Evolutionary conservation across 2,113 vertebrate genomes (phyloP).

Genomic region (Microtus pennsylvanicus): DNA sequence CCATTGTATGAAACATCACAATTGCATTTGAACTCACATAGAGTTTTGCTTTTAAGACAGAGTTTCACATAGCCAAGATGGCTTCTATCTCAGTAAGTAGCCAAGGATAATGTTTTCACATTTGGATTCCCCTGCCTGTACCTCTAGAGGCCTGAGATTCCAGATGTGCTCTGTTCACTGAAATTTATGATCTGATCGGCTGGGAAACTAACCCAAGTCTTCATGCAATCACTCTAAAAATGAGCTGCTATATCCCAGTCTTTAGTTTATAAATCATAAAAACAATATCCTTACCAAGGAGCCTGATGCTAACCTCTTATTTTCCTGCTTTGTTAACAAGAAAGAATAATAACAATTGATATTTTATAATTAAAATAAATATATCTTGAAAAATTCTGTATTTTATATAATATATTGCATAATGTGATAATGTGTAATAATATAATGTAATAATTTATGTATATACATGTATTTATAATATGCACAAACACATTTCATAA

Average conservation of each 20-base stretch:
- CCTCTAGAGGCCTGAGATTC: neutral
- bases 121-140: neutral
- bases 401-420: neutral
- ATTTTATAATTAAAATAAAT: neutral
- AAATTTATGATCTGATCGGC: neutral
- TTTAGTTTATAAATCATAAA: neutral
- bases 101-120: neutral
- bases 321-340: neutral
- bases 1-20: neutral
- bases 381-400: neutral
- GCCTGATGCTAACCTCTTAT: neutral
- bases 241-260: neutral
- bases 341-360: neutral
- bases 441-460: neutral
- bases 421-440: neutral
- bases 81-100: neutral
- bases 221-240: neutral
- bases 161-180: too few species aligned
- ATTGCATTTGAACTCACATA: slow-evolving; percentile 2
- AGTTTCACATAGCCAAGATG: neutral
- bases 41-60: neutral
- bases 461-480: neutral
- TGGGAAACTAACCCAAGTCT: neutral
- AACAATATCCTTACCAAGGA: neutral
- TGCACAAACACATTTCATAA: neutral